Conservation (phyloP, 2,888 invertebrate species). For the Nomada lathburiana region DNA sequence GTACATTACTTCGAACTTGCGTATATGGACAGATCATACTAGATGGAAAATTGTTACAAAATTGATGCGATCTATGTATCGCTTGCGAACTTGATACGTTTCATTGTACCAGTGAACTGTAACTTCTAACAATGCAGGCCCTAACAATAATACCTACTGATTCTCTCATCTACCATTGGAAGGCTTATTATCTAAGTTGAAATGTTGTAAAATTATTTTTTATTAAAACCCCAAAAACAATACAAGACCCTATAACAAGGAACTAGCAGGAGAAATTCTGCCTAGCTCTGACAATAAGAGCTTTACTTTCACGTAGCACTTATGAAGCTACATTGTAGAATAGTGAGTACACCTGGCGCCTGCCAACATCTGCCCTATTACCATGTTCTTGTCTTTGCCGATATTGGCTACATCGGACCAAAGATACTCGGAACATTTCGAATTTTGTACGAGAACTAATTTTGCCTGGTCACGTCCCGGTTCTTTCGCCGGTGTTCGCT, state of each 20-base stretch:
- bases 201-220: not conserved
- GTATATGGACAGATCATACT: no score
- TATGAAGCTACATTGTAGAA: constrained; percentile 45
- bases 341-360: constrained; percentile 54
- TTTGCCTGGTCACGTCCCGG: constrained; percentile 43
- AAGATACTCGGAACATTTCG: constrained; percentile 60
- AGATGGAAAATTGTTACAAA: not conserved
- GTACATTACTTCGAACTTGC: not conserved
- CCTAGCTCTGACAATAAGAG: not conserved
- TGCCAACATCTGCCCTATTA: constrained; percentile 61
- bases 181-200: no score
- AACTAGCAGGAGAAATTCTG: constrained; percentile 22
- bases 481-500: constrained; percentile 35
- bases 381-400: constrained; percentile 51
- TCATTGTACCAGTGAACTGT: no score
- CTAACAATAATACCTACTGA: no score
- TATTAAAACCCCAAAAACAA: not conserved
- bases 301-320: constrained; percentile 40
- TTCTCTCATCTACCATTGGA: no score
- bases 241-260: not conserved
- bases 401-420: constrained; percentile 58
- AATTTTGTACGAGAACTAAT: constrained; percentile 62
- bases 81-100: no score
- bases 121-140: no score
- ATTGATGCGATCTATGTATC: no score